Base-by-base conservation (phyloP, 2,888 invertebrate species). In the Ditylenchus weischeri region DNA sequence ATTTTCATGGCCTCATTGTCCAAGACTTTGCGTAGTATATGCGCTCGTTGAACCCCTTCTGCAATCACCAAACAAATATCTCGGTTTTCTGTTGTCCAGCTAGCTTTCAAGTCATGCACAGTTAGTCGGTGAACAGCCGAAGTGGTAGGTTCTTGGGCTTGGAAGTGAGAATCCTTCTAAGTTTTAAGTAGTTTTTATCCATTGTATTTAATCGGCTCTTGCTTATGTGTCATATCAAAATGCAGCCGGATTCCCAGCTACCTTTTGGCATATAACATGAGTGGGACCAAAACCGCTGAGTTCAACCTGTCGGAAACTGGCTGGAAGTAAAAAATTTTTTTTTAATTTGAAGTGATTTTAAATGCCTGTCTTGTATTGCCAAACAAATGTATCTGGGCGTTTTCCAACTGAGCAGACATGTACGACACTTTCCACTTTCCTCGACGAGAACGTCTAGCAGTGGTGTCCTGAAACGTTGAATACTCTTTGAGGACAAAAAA, bases 61-160 rank as follows among this genome's bases (percentile, higher is more conserved):
- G 84, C 84, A 60, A 86, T 82, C 29, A 83, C 84, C 58, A 86
- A 78, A 57, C 85, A 83, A 5, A 85, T 90, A 82, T 95, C 93
- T 21, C 96, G 86, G 85, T 98, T 98, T 78, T 91, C 91, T 80
- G 92, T 92, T 0, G 95, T 98, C 98, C 98, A 98, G 4, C 93
- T 93, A 0, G 92, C 93, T 79, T 91, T 89, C 74, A 96, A 86
- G 85, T 92, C 92, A 57, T 76, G 74, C 13, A 77, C 68, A 19
- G 75, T 75, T 10, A 75, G 60, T 18, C 73, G 75, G 68, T 75
- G 75, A 13, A 74, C 72, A 43, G 73, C 72, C n/a, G 73, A 50
- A 35, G 36, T 35, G 18, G 73, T 47, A 10, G 60, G 21, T 21
- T 38, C 43, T 36, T 23, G 43, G 35, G 65, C 29, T n/a, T 21